These are phyloP conservation scores for Peromyscus melanophrys DNA, from an alignment of 2,797 vertebrate genomes.

Conservation along the genomic window DNA sequence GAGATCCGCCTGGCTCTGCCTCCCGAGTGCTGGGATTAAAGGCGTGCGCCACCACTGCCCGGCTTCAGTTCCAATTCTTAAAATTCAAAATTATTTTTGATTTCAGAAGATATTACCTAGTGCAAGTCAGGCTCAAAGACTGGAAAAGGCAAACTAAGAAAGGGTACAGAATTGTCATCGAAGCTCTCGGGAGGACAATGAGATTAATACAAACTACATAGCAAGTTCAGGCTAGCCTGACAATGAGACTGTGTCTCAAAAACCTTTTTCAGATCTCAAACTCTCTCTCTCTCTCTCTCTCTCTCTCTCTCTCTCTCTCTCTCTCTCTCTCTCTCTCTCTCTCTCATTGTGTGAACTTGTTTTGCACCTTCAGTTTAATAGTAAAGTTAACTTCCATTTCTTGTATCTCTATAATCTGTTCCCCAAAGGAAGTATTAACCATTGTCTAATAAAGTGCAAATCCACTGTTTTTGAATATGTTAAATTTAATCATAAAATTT, in stretches of 20 bases:
- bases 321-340: not conserved
- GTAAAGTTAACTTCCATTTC: not conserved
- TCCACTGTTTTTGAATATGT: too few species aligned
- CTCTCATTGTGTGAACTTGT: not conserved
- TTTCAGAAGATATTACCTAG: not conserved
- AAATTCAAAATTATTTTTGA: not conserved
- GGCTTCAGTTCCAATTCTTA: not conserved
- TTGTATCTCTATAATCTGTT: too few species aligned
- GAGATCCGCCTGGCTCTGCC: too few species aligned
- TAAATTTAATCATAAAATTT: too few species aligned
- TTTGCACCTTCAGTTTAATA: not conserved
- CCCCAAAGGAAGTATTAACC: too few species aligned
- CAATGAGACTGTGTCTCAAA: not conserved
- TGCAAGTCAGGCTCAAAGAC: not conserved
- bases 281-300: not conserved
- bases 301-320: not conserved
- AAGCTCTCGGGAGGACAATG: not conserved
- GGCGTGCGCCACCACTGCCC: too few species aligned
- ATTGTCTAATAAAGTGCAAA: too few species aligned
- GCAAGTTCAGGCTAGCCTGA: not conserved
- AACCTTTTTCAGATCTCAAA: not conserved
- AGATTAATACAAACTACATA: not conserved
- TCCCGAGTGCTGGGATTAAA: too few species aligned
- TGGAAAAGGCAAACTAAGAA: not conserved
- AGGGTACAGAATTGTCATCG: not conserved